phyloP scores from a whole-genome alignment of 2,113 vertebrate genomes.

The Vimba vimba region DNA sequence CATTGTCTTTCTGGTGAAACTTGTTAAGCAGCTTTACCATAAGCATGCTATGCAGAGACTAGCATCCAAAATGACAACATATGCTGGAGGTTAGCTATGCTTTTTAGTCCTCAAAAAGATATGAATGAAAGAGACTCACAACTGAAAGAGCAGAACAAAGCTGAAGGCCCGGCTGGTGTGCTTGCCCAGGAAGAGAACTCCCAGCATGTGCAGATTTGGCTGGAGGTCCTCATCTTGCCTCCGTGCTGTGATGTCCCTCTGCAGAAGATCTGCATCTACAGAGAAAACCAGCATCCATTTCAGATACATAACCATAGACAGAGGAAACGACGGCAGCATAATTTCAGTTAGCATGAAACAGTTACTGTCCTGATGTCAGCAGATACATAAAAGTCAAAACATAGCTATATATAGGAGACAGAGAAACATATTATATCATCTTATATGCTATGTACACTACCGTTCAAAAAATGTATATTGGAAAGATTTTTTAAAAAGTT shows the following conservation, averaged over 20 bases:
- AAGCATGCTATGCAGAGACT: background rate
- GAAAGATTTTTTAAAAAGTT: too few species aligned
- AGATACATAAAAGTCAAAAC: background rate
- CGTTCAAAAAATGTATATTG: background rate
- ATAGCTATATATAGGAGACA: background rate
- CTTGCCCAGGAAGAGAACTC: constrained; percentile 71
- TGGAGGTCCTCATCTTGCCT: constrained; percentile 57
- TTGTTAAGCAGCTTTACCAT: background rate
- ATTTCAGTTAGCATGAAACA: background rate
- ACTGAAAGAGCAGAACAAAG: constrained; percentile 74
- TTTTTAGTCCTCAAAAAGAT: background rate
- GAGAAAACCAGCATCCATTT: constrained; percentile 8
- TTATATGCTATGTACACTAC: background rate
- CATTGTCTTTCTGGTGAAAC: constrained; percentile 8
- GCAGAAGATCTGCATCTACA: constrained; percentile 69
- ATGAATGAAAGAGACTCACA: constrained; percentile 66
- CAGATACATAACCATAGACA: background rate
- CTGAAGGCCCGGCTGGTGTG: constrained; percentile 72
- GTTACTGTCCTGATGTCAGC: background rate
- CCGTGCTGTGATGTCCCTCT: constrained; percentile 37
- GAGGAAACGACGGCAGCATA: background rate
- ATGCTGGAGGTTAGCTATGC: background rate
- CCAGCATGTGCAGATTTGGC: constrained; percentile 74
- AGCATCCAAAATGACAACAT: background rate
- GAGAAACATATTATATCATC: background rate